Evolutionary conservation across 2,888 invertebrate genomes (phyloP), one percentile per base, ranked within the genome.

Genomic region (Caenorhabditis sinica): DNA sequence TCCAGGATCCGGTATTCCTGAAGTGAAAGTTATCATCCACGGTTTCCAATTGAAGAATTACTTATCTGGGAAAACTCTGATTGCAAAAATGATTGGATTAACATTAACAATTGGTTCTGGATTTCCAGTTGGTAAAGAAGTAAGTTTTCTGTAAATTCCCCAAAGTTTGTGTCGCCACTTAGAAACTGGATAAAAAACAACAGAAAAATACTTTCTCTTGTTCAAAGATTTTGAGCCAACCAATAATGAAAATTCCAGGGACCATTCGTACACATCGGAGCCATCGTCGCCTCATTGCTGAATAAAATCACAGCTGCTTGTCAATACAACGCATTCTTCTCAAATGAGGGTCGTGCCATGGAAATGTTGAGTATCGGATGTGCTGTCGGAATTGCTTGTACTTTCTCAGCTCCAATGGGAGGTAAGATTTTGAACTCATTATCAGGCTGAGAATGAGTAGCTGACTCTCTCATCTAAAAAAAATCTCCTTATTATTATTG

Each of bases 211-310:
- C 40, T 4, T 20, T 13, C 2, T 25, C 20, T 56, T 11, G 6
- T 20, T 25, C 20, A 56, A 51, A 51, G 3, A n/a, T 45, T 13
- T 2, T 23, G 5, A 25, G 3, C 20, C 23, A 28, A 13, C 23
- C 33, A 15, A 8, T 23, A 28, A 30, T 51, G 13, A 43, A 33
- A 28, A 15, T 76, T 58, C 6, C 60, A 88, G 88, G 98, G 98
- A 94, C 98, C 98, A n/a, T 97, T 98, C 93, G 98, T 98, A 82
- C 98, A 98, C 94, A 97, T 98, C 92, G 97, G 97, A 90, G 97
- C 97, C 92, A 97, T 98, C 93, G 96, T 97, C 83, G 98, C 98
- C 73, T 96, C 97, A 86, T 97, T 97, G 94, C 94, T 97, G 90
- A 96, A 86, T 30, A 87, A 88, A 73, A 72, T 76, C 36, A 88